phyloP scores from a whole-genome alignment of 2,888 invertebrate species.

The Brenthis hecate region DNA sequence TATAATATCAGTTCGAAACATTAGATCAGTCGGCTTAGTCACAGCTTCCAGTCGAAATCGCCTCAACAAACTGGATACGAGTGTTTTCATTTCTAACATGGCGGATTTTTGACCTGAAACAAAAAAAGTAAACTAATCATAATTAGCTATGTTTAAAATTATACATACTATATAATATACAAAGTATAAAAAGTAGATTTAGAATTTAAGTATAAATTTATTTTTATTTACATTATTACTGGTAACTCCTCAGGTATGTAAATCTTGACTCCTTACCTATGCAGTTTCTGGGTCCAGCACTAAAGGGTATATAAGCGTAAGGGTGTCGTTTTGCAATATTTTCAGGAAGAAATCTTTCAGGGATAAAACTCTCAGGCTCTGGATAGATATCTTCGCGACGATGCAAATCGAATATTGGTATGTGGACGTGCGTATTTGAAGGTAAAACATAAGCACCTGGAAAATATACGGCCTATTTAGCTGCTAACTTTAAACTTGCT shows the following conservation, averaged over 20 bases:
- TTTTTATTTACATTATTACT: background rate
- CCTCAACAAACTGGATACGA: conserved; percentile 70
- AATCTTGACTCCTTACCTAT: conserved; percentile 21
- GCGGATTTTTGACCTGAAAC: conserved; percentile 77
- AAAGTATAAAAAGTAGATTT: no score
- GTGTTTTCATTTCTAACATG: conserved; percentile 76
- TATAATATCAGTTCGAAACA: conserved; percentile 53
- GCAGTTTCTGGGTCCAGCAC: conserved; percentile 84
- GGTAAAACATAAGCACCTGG: conserved; percentile 75
- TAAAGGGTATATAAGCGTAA: conserved; percentile 85
- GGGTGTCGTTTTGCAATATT: conserved; percentile 84
- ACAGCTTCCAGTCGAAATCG: conserved; percentile 68
- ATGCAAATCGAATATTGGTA: conserved; percentile 84
- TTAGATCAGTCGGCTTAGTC: conserved; percentile 60
- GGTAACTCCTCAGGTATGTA: no score
- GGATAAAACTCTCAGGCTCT: conserved; percentile 85
- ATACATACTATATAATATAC: no score
- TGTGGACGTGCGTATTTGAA: conserved; percentile 62
- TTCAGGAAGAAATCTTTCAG: no score
- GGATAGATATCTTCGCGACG: conserved; percentile 84
- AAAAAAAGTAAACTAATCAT: no score
- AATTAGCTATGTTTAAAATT: no score
- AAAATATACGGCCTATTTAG: conserved; percentile 45
- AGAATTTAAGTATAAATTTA: background rate
- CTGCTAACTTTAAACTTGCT: no score